phyloP scores from a whole-genome alignment of 1,140 invertebrate genomes.

The Eciton burchellii region DNA sequence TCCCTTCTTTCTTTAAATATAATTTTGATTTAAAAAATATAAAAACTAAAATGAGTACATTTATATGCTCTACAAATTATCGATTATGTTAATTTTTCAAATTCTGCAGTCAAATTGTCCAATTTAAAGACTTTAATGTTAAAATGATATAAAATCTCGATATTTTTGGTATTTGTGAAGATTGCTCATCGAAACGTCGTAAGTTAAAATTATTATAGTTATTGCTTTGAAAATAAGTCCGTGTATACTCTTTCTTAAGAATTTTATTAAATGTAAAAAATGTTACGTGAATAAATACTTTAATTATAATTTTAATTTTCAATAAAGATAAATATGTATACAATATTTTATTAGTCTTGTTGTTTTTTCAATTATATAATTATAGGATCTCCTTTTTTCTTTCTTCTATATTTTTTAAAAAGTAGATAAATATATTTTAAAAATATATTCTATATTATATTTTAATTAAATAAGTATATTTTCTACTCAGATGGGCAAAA shows the following conservation, averaged over 20 bases:
- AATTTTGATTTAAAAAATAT: not conserved
- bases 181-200: not conserved
- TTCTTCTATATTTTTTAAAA: not conserved
- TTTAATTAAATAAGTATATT: not conserved
- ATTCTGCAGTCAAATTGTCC: not conserved
- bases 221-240: not conserved
- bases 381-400: not conserved
- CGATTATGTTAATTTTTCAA: not conserved
- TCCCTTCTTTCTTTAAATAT: too few relatives aligned
- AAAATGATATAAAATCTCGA: slow-evolving; percentile 2
- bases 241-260: not conserved
- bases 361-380: not conserved
- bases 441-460: not conserved
- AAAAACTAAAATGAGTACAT: not conserved
- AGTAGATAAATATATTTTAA: slow-evolving; percentile 8
- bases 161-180: not conserved
- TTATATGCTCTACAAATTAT: not conserved
- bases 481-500: slow-evolving; percentile 28
- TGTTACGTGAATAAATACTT: not conserved
- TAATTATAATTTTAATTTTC: not conserved
- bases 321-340: slow-evolving; percentile 3
- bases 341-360: not conserved
- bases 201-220: slow-evolving; percentile 26
- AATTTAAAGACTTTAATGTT: slow-evolving; percentile 20
- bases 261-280: not conserved